These are phyloP conservation scores for Cossypha heuglini DNA, from an alignment of 2,797 vertebrate genomes.

Conservation along the genomic window DNA sequence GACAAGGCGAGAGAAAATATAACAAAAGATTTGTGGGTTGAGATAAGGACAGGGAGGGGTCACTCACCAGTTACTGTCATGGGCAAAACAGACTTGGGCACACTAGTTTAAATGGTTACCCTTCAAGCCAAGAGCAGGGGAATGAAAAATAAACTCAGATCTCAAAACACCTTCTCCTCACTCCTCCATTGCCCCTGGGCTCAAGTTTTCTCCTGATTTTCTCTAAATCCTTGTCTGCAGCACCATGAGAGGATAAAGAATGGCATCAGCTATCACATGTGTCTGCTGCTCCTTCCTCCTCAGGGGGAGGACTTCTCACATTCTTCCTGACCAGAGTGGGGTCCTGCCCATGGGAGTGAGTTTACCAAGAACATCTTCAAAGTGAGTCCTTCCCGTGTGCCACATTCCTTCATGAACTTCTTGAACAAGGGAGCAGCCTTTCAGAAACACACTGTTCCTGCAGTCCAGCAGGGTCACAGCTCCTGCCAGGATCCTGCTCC, in stretches of 20 bases:
- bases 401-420: neutral
- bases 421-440: accelerated
- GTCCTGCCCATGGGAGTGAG: neutral
- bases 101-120: neutral
- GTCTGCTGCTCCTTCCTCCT: neutral
- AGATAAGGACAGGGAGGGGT: neutral
- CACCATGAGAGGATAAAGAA: accelerated
- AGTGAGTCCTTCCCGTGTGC: neutral
- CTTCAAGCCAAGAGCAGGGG: neutral
- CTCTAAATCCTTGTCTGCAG: accelerated
- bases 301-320: neutral
- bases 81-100: neutral
- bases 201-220: neutral
- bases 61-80: accelerated
- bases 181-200: neutral
- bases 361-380: neutral
- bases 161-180: neutral
- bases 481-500: neutral
- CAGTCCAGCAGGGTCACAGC: neutral
- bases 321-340: neutral
- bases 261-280: neutral
- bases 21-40: accelerated
- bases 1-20: neutral
- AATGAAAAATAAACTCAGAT: neutral
- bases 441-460: neutral